Conservation (phyloP, 2,888 invertebrate species). For the Portevinia maculata region DNA sequence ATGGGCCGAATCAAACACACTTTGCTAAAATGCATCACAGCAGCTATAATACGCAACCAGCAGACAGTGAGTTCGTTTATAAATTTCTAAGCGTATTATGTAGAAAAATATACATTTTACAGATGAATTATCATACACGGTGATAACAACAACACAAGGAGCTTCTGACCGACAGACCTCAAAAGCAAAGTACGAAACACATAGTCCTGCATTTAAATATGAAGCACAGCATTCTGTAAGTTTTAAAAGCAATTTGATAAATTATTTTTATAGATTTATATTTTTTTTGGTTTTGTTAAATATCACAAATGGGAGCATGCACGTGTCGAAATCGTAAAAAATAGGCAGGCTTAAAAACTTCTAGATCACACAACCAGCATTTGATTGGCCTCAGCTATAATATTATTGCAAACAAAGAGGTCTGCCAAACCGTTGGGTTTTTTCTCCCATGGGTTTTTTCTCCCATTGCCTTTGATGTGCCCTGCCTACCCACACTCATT, state of each 20-base stretch:
- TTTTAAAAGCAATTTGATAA: not conserved
- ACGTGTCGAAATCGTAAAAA: too few relatives aligned
- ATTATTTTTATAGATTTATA: not conserved
- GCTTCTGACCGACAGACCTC: conserved; percentile 65
- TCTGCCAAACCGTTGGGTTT: too few relatives aligned
- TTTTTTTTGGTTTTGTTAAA: too few relatives aligned
- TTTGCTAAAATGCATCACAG: conserved; percentile 80
- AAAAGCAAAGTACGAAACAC: conserved; percentile 76
- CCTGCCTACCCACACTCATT: too few relatives aligned
- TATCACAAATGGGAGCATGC: too few relatives aligned
- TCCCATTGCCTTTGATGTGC: too few relatives aligned
- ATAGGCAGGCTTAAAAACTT: too few relatives aligned
- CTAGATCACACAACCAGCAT: too few relatives aligned
- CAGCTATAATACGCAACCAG: conserved; percentile 78
- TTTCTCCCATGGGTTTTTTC: too few relatives aligned
- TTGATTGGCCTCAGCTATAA: too few relatives aligned
- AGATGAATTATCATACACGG: conserved; percentile 80
- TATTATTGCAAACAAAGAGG: too few relatives aligned
- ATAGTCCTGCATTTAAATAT: conserved; percentile 63
- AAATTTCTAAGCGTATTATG: not conserved
- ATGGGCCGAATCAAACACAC: conserved; percentile 79
- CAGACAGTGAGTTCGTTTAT: conserved; percentile 78
- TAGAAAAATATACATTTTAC: conserved; percentile 29
- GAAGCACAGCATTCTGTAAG: conserved; percentile 72
- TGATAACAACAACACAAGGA: conserved; percentile 78